phyloP scores from a whole-genome alignment of 2,113 vertebrate species.

The Copsychus sechellarum region DNA sequence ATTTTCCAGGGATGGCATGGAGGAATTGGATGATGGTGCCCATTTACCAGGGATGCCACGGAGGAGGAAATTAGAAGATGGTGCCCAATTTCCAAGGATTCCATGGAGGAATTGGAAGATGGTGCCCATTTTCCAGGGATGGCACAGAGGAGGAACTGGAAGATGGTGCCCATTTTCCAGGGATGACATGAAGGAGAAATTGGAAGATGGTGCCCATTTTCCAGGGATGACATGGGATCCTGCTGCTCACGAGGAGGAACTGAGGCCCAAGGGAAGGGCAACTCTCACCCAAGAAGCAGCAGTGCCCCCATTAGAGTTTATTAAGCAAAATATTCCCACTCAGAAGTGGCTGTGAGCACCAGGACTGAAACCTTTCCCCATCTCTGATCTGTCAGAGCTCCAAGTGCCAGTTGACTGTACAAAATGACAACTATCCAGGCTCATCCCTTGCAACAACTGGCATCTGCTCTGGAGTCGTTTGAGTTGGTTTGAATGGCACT shows the following conservation, averaged over 20 bases:
- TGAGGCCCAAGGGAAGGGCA: neutral
- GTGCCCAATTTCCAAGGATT: neutral
- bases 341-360: neutral
- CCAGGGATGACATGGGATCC: neutral
- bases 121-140: neutral
- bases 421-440: conserved; percentile 52
- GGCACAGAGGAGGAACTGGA: neutral
- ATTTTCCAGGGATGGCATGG: accelerated
- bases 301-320: neutral
- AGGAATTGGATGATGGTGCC: neutral
- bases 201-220: neutral
- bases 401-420: conserved; percentile 24
- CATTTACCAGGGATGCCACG: accelerated
- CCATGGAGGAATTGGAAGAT: neutral
- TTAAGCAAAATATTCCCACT: neutral
- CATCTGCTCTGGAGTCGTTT: conserved; percentile 61
- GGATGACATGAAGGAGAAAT: accelerated
- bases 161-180: neutral
- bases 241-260: neutral
- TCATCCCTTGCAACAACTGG: conserved; percentile 60
- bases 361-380: neutral
- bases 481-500: conserved; percentile 68
- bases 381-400: neutral
- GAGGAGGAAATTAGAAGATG: neutral
- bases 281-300: neutral